phyloP scores from a whole-genome alignment of 2,888 invertebrate genomes.

The Melieria omissa region DNA sequence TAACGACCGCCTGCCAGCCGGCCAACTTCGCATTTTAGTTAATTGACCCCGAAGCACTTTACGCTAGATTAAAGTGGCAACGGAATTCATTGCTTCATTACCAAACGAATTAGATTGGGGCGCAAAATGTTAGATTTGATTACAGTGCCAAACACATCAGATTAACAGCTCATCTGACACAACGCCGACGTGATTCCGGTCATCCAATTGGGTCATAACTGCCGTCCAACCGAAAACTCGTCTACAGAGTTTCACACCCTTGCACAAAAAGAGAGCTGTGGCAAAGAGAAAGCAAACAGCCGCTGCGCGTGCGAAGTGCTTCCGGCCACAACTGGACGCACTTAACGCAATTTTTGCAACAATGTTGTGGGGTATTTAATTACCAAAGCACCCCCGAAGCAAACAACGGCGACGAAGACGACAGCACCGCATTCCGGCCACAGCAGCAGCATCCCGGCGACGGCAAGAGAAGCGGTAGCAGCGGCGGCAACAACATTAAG shows the following conservation, averaged over 20 bases:
- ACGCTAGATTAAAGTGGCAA: not conserved
- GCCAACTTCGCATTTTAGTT: too few species aligned
- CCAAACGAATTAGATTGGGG: conserved; percentile 2
- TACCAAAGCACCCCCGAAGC: conserved; percentile 40
- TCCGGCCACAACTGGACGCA: conserved; percentile 45
- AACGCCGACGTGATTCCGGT: not conserved
- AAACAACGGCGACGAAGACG: not conserved
- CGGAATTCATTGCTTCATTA: conserved; percentile 7
- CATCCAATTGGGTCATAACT: too few species aligned
- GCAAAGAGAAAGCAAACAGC: not conserved
- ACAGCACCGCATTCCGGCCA: not conserved
- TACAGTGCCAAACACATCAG: not conserved
- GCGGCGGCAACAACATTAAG: conserved; percentile 5
- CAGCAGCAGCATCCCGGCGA: not conserved
- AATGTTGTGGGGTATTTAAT: conserved; percentile 37
- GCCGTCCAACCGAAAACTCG: too few species aligned
- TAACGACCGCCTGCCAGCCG: too few species aligned
- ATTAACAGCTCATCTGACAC: conserved; percentile 12
- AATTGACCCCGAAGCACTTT: too few species aligned
- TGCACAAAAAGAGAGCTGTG: too few species aligned
- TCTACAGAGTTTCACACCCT: too few species aligned
- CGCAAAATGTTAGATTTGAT: too few species aligned
- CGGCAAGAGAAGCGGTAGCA: not conserved
- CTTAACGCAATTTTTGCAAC: conserved; percentile 47
- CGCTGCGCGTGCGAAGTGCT: conserved; percentile 41